These are phyloP conservation scores for Drosophila mercatorum DNA, from an alignment of 2,888 invertebrate species.

Conservation along the genomic window DNA sequence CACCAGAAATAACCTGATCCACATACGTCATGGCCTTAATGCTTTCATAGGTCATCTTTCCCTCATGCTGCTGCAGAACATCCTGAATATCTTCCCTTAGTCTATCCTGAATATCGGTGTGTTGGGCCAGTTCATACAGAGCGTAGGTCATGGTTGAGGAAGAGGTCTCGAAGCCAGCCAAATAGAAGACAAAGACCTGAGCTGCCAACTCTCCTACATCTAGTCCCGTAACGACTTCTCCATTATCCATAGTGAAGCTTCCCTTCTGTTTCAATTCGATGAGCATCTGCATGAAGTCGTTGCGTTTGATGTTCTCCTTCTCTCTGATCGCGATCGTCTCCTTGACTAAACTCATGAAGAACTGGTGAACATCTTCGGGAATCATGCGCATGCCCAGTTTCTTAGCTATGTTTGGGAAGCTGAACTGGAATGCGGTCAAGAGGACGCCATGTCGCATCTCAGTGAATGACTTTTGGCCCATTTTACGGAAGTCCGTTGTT, in stretches of 20 bases:
- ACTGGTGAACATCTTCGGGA: slow-evolving; percentile 72
- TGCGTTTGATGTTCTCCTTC: slow-evolving; percentile 80
- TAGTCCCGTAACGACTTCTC: slow-evolving; percentile 63
- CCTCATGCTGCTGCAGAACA: slow-evolving; percentile 81
- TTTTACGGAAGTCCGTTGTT: slow-evolving; percentile 78
- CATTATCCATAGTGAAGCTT: slow-evolving; percentile 62
- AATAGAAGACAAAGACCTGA: slow-evolving; percentile 86
- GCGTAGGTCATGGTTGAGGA: slow-evolving; percentile 85
- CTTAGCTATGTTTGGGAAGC: slow-evolving; percentile 68
- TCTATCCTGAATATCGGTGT: slow-evolving; percentile 85
- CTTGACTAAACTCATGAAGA: slow-evolving; percentile 81
- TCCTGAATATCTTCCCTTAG: slow-evolving; percentile 84
- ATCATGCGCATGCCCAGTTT: slow-evolving; percentile 61
- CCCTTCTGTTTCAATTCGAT: slow-evolving; percentile 83
- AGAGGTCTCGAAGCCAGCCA: slow-evolving; percentile 86
- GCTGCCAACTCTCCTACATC: slow-evolving; percentile 85
- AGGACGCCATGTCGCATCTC: slow-evolving; percentile 47
- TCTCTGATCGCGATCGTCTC: slow-evolving; percentile 84
- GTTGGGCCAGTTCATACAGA: slow-evolving; percentile 85
- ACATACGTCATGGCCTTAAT: slow-evolving; percentile 84
- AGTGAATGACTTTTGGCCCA: slow-evolving; percentile 54
- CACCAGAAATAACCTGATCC: slow-evolving; percentile 85
- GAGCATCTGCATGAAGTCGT: slow-evolving; percentile 86
- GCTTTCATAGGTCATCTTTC: slow-evolving; percentile 83
- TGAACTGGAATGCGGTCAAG: slow-evolving; percentile 39